Evolutionary conservation across 2,888 invertebrate species (phyloP).

Genomic region (Hemaris fuciformis): DNA sequence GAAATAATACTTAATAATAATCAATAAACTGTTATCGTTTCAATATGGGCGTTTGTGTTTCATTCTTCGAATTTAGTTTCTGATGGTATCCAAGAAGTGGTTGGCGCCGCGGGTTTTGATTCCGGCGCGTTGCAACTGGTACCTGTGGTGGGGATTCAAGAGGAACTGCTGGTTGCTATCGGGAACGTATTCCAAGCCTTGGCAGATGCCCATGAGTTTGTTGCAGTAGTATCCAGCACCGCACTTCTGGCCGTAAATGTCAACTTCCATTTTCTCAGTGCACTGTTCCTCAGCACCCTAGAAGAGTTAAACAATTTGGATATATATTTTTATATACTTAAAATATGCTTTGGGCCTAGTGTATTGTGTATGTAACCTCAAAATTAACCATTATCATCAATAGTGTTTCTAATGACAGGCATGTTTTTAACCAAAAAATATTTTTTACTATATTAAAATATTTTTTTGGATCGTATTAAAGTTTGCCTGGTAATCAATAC

Average conservation of each 20-base stretch:
- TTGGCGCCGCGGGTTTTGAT: slow-evolving; percentile 21
- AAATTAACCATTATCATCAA: no score
- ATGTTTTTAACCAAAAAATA: no score
- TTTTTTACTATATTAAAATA: no score
- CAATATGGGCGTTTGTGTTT: not conserved
- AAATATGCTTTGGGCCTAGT: not conserved
- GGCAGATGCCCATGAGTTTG: slow-evolving; percentile 52
- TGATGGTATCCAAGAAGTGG: slow-evolving; percentile 25
- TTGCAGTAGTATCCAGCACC: slow-evolving; percentile 64
- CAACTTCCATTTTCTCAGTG: slow-evolving; percentile 60
- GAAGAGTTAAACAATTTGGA: not conserved
- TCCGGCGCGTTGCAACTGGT: slow-evolving; percentile 34
- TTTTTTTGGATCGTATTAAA: no score
- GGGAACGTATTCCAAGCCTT: slow-evolving; percentile 47
- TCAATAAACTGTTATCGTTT: no score
- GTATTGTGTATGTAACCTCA: no score
- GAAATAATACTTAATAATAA: not conserved
- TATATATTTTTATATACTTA: not conserved
- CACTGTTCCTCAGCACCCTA: slow-evolving; percentile 68
- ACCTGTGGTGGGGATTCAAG: slow-evolving; percentile 44
- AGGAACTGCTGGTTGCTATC: slow-evolving; percentile 46
- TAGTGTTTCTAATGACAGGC: no score
- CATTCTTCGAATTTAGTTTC: slow-evolving; percentile 12
- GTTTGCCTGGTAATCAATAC: no score
- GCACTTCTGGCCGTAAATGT: slow-evolving; percentile 60